Percentiles rank a stretch among this genome's conserved stretches.
phyloP scores from a whole-genome alignment of 30 jellyfish, hydroid and myxozoan genomes.

The Pseudorhiza aurosa region DNA sequence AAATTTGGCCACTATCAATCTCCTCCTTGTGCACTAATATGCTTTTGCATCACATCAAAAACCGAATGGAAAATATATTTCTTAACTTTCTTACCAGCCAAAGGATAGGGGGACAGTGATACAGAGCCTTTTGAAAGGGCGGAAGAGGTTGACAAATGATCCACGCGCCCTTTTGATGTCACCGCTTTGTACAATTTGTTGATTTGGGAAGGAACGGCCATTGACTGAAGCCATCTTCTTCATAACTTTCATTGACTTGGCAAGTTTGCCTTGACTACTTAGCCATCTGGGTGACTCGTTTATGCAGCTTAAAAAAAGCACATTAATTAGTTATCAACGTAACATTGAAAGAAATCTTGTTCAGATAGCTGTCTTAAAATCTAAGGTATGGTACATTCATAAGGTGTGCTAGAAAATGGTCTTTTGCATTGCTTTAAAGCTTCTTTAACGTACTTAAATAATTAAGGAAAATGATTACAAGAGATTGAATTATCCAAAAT shows the following conservation, averaged over 20 bases:
- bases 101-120: slow-evolving; percentile 29
- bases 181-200: slow-evolving; percentile 1
- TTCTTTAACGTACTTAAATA: too few relatives aligned
- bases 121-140: slow-evolving; percentile 26
- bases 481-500: too few relatives aligned
- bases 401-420: too few relatives aligned
- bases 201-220: slow-evolving; percentile 5
- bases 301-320: too few relatives aligned
- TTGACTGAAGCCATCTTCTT: slow-evolving; percentile 51
- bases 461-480: too few relatives aligned
- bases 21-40: too few relatives aligned
- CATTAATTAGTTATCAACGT: too few relatives aligned
- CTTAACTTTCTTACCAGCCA: slow-evolving; percentile 79
- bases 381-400: too few relatives aligned
- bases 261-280: slow-evolving; percentile 43
- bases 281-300: slow-evolving; percentile 89
- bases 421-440: too few relatives aligned
- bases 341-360: too few relatives aligned
- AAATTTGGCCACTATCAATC: too few relatives aligned
- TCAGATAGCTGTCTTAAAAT: too few relatives aligned
- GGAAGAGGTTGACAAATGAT: slow-evolving; percentile 13
- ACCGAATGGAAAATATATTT: not conserved
- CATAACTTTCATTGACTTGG: slow-evolving; percentile 38
- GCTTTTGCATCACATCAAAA: not conserved
- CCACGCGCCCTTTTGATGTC: slow-evolving; percentile 40